Evolutionary conservation across 2,888 invertebrate genomes (phyloP).

Genomic region (Zhengitettix transpicula): DNA sequence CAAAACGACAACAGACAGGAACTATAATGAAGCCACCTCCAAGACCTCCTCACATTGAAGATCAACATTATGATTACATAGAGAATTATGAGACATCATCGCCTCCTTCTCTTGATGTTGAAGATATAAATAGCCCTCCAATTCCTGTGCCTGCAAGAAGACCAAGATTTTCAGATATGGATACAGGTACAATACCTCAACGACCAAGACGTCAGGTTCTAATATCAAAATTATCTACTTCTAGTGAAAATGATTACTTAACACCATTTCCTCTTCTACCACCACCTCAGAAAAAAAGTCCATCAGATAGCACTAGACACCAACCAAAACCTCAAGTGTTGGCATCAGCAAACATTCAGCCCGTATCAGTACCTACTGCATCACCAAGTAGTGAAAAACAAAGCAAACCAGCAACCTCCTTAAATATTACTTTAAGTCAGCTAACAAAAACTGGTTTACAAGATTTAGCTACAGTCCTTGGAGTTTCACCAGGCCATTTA

Average conservation of each 20-base stretch:
- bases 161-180: constrained; percentile 30
- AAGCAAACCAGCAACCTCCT: constrained; percentile 19
- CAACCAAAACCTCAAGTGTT: constrained; percentile 16
- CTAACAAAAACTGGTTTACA: constrained; percentile 66
- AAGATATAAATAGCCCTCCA: constrained; percentile 32
- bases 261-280: constrained; percentile 42
- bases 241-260: constrained; percentile 45
- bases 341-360: constrained; percentile 11
- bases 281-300: constrained; percentile 24
- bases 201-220: constrained; percentile 20
- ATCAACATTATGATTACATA: constrained; percentile 36
- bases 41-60: constrained; percentile 38
- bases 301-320: constrained; percentile 8
- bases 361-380: constrained; percentile 1
- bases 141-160: constrained; percentile 42
- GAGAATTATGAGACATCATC: constrained; percentile 27
- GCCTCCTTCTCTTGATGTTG: constrained; percentile 13
- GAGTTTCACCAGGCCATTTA: constrained; percentile 59
- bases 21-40: constrained; percentile 44
- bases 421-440: constrained; percentile 69
- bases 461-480: constrained; percentile 56
- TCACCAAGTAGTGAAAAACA: constrained; percentile 5
- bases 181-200: constrained; percentile 25
- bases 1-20: constrained; percentile 46
- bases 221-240: constrained; percentile 32